Conservation (phyloP, 2,888 invertebrate species). For the Taenaris catops region DNA sequence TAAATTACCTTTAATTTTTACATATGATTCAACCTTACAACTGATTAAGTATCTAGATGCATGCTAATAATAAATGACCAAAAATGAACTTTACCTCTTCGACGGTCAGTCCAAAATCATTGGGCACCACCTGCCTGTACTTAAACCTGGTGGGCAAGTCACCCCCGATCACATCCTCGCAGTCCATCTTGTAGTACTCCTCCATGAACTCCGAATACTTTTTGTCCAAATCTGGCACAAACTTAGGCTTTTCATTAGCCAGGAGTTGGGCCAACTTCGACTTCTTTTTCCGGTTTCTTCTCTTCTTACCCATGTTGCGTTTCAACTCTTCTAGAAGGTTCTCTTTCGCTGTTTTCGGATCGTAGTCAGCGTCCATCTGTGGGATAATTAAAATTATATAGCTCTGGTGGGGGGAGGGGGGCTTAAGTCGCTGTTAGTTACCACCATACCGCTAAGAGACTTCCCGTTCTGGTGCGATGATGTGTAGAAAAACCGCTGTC, state of each 20-base stretch:
- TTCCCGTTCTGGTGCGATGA: too few relatives aligned
- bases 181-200: slow-evolving; percentile 96
- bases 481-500: too few relatives aligned
- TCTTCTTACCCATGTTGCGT: slow-evolving; percentile 75
- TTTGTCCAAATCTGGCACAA: slow-evolving; percentile 86
- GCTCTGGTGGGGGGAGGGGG: too few relatives aligned
- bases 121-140: slow-evolving; percentile 93
- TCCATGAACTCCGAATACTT: slow-evolving; percentile 94
- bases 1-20: neutral
- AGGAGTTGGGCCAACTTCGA: slow-evolving; percentile 89
- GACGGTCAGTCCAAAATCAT: slow-evolving; percentile 93
- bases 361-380: slow-evolving; percentile 94
- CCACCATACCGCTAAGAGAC: too few relatives aligned
- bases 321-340: slow-evolving; percentile 78
- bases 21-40: too few relatives aligned
- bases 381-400: too few relatives aligned
- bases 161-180: slow-evolving; percentile 96
- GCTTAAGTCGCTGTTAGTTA: too few relatives aligned
- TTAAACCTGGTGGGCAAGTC: slow-evolving; percentile 96
- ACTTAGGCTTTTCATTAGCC: slow-evolving; percentile 88
- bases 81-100: too few relatives aligned
- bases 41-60: too few relatives aligned
- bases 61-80: too few relatives aligned
- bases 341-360: slow-evolving; percentile 74
- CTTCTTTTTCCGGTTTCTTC: slow-evolving; percentile 81